Evolutionary conservation across 1,140 invertebrate species (phyloP).

Genomic region (Scaptomyza pallida): DNA sequence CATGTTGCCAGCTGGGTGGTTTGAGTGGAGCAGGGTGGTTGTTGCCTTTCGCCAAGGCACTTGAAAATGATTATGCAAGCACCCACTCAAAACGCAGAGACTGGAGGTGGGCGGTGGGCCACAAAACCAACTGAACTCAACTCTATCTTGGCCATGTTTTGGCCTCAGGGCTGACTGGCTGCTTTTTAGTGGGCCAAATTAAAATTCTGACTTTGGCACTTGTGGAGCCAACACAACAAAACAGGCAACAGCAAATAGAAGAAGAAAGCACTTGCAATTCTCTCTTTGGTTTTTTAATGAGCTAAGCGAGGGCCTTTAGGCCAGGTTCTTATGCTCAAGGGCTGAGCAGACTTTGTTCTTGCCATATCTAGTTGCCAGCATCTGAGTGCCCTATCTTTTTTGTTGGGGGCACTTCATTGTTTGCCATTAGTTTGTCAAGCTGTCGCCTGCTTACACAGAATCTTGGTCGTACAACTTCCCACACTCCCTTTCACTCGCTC

Average conservation of each 20-base stretch:
- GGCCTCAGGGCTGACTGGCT: conserved; percentile 11
- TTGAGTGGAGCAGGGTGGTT: neutral
- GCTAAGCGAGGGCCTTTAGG: conserved; percentile 58
- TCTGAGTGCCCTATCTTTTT: conserved; percentile 3
- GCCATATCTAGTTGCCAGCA: conserved; percentile 15
- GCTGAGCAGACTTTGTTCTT: conserved; percentile 16
- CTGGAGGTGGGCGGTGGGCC: neutral
- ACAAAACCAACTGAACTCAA: conserved; percentile 16
- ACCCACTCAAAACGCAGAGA: conserved; percentile 30
- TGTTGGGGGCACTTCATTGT: conserved; percentile 35
- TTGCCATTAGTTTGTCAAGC: conserved; percentile 72
- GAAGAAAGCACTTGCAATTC: conserved; percentile 20
- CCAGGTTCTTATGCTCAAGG: conserved; percentile 3
- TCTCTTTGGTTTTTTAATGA: conserved; percentile 73
- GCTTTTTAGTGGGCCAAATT: conserved; percentile 52
- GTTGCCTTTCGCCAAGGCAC: conserved; percentile 21
- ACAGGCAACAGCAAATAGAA: conserved; percentile 1
- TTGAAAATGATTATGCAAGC: conserved; percentile 51
- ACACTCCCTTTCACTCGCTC: neutral
- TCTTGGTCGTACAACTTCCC: conserved; percentile 1
- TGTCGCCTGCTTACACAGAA: conserved; percentile 52
- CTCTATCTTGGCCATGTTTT: conserved; percentile 32
- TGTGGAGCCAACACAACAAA: conserved; percentile 48
- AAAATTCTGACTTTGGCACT: conserved; percentile 79
- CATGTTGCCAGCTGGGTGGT: conserved; percentile 38